Evolutionary conservation across 2,888 invertebrate species (phyloP).

Genomic region (Coremacera marginata): DNA sequence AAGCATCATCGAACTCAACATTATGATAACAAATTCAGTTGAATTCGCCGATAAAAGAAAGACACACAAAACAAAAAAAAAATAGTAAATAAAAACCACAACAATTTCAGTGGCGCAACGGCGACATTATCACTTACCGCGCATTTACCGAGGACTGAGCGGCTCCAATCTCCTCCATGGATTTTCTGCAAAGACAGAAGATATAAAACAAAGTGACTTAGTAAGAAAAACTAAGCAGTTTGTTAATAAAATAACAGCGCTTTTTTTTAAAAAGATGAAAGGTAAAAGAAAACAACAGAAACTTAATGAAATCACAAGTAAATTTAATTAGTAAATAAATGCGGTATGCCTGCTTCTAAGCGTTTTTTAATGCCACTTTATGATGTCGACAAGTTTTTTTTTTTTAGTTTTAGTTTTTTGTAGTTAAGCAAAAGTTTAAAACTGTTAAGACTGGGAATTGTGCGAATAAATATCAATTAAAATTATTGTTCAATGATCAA

Average conservation of each 20-base stretch:
- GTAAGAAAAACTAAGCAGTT: not conserved
- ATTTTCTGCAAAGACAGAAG: slow-evolving; percentile 78
- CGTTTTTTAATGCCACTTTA: not conserved
- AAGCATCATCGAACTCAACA: slow-evolving; percentile 31
- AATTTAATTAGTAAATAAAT: slow-evolving; percentile 33
- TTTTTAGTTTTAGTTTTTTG: not conserved
- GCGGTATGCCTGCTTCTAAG: not conserved
- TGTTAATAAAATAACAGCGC: not conserved
- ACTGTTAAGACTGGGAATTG: not conserved
- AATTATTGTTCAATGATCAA: not conserved
- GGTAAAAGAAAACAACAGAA: not conserved
- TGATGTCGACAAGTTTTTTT: not conserved
- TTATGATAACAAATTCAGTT: slow-evolving; percentile 68
- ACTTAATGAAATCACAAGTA: slow-evolving; percentile 22
- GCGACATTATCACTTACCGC: slow-evolving; percentile 78
- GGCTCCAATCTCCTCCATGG: slow-evolving; percentile 87
- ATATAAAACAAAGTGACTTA: slow-evolving; percentile 41
- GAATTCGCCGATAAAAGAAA: slow-evolving; percentile 18
- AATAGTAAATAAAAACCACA: slow-evolving; percentile 1
- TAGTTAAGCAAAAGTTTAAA: not conserved
- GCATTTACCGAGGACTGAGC: slow-evolving; percentile 85
- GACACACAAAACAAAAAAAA: too few relatives aligned
- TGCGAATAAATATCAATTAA: not conserved
- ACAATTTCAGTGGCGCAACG: slow-evolving; percentile 45
- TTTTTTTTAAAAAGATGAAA: not conserved